Evolutionary conservation across 2,888 invertebrate species (phyloP).

Genomic region (Odiellus spinosus): DNA sequence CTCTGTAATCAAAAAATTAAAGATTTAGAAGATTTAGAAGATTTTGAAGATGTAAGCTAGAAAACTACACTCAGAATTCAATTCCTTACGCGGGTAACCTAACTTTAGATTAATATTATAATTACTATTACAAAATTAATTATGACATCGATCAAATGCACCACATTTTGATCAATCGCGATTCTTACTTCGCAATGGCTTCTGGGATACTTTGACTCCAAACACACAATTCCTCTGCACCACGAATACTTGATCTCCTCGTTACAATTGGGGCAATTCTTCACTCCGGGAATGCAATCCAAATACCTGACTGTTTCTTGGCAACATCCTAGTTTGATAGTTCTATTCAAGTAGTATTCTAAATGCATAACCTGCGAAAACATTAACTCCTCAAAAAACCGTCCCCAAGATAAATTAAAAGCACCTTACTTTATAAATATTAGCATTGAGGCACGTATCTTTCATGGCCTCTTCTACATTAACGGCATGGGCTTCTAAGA

Average conservation of each 20-base stretch:
- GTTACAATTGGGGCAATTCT: constrained; percentile 10
- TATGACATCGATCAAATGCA: no score
- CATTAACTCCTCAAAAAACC: neutral
- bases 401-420: neutral
- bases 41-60: no score
- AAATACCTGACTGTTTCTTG: constrained; percentile 5
- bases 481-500: constrained; percentile 10
- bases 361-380: neutral
- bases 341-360: constrained; percentile 1
- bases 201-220: constrained; percentile 9
- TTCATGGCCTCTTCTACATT: constrained; percentile 6
- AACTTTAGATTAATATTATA: no score
- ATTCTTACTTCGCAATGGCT: constrained; percentile 12
- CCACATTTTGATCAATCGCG: no score
- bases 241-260: constrained; percentile 11
- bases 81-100: no score
- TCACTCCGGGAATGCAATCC: constrained; percentile 11
- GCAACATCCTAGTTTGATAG: constrained; percentile 11
- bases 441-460: constrained; percentile 13
- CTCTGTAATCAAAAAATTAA: no score
- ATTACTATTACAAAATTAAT: no score
- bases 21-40: no score
- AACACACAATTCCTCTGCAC: constrained; percentile 10
- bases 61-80: no score
- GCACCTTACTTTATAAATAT: constrained; percentile 12